phyloP scores from a whole-genome alignment of 2,888 invertebrate genomes.

The Formica aserva region DNA sequence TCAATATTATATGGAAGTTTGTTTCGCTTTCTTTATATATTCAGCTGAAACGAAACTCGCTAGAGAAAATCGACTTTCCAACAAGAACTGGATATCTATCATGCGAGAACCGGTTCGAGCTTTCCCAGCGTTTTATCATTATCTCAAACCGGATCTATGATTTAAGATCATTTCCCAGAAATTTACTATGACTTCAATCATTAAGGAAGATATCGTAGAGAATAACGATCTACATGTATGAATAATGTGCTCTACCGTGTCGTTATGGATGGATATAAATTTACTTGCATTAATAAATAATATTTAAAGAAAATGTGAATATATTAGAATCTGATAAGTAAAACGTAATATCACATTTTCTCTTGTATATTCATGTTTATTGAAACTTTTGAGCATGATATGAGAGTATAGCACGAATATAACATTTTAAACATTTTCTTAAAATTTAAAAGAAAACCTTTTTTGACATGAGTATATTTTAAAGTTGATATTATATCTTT shows the following conservation, averaged over 20 bases:
- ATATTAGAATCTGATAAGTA: background rate
- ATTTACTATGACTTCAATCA: slow-evolving; percentile 30
- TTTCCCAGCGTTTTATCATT: slow-evolving; percentile 47
- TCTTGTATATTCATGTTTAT: background rate
- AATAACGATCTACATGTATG: slow-evolving; percentile 2
- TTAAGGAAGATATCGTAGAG: slow-evolving; percentile 30
- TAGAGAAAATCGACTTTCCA: slow-evolving; percentile 52
- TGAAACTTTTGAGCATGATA: background rate
- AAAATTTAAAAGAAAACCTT: background rate
- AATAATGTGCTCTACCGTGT: background rate
- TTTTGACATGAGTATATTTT: background rate
- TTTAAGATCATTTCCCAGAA: slow-evolving; percentile 51
- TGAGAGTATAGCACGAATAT: background rate
- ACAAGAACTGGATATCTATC: slow-evolving; percentile 29
- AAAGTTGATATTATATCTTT: slow-evolving; percentile 10
- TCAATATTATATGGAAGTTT: background rate
- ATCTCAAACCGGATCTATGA: slow-evolving; percentile 52
- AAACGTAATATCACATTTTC: background rate
- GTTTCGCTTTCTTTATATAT: background rate
- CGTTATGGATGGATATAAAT: background rate
- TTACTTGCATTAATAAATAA: slow-evolving; percentile 3
- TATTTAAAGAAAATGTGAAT: background rate
- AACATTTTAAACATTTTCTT: slow-evolving; percentile 2
- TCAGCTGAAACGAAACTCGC: background rate
- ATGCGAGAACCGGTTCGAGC: slow-evolving; percentile 42